phyloP scores from a whole-genome alignment of 2,888 invertebrate genomes.

The Cabera pusaria region DNA sequence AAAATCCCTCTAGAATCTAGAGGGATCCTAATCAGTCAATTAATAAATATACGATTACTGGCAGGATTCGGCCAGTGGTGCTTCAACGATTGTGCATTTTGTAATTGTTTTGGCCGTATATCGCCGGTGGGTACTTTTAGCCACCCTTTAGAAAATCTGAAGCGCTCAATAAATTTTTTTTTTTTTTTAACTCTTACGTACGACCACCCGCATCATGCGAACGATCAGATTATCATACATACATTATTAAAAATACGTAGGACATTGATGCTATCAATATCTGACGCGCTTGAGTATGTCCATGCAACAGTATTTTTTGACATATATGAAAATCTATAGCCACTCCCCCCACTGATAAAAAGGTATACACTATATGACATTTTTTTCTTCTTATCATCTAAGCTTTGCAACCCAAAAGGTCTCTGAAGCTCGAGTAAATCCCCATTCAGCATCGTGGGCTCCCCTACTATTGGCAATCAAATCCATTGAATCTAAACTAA shows the following conservation, averaged over 20 bases:
- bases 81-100: background rate
- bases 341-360: slow-evolving; percentile 7
- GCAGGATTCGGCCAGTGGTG: too few relatives aligned
- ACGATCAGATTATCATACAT: slow-evolving; percentile 14
- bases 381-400: slow-evolving; percentile 24
- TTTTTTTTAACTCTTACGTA: slow-evolving; percentile 19
- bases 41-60: too few relatives aligned
- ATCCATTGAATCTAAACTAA: too few relatives aligned
- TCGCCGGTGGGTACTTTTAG: slow-evolving; percentile 1
- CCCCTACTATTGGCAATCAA: slow-evolving; percentile 17
- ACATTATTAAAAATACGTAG: slow-evolving; percentile 14
- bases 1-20: background rate
- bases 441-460: slow-evolving; percentile 22
- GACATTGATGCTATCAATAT: slow-evolving; percentile 17
- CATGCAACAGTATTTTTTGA: slow-evolving; percentile 18
- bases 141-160: slow-evolving; percentile 17
- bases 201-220: slow-evolving; percentile 19
- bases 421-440: slow-evolving; percentile 17
- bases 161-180: slow-evolving; percentile 16
- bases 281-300: slow-evolving; percentile 15
- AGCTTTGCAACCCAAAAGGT: slow-evolving; percentile 24
- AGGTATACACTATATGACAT: slow-evolving; percentile 11
- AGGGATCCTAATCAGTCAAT: background rate
- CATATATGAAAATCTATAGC: slow-evolving; percentile 9
- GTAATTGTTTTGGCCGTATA: background rate